Base-by-base conservation (phyloP, 2,888 invertebrate genomes). In the Morpho deidamia region DNA sequence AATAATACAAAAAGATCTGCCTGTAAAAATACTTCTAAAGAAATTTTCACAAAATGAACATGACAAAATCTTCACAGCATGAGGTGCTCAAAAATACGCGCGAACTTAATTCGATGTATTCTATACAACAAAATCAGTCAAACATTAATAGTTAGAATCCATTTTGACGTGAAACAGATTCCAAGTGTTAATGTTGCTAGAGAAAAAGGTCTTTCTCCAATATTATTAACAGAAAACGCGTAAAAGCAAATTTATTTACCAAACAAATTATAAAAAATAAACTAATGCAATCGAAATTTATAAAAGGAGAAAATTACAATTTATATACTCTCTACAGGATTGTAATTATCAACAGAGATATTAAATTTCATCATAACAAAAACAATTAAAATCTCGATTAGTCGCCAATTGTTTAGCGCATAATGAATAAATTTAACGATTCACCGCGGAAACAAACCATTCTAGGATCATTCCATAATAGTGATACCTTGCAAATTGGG, bases 141-240 rank as follows among this genome's bases (percentile, higher is more conserved):
- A 53, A 71, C 78, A 78, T 74, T 72, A 71, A 60, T 72, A 73
- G 63, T 60, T 76, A 74, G 63, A 65, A 77, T 77, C 69, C 69
- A 71, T 64, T 69, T 65, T n/a, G 54, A 53, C 48, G 37, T 50
- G 59, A 60, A 67, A 68, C 69, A 64, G 70, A 76, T 77, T 65
- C 58, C 74, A 74, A 65, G 60, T 70, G 71, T 69, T 70, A 72
- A 74, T 80, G 76, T 74, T 72, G 69, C 73, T 71, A 78, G 37
- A 45, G 11, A 37, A 35, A 44, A 49, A 42, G 3, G 5, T 1
- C 4, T 23, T 0, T 23, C 3, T 23, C 3, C 3, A 23, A 23
- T 23, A 23, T 1, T 23, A 23, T 1, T 23, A 23, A 23, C 23
- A 2, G 2, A 23, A 23, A 23, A 23, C 23, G 5, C 23, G 45